A percentile compares a stretch with the other conserved stretches of the same genome.
Evolutionary conservation across 2,113 vertebrate genomes (phyloP).

Genomic region (Trematomus loennbergii): DNA sequence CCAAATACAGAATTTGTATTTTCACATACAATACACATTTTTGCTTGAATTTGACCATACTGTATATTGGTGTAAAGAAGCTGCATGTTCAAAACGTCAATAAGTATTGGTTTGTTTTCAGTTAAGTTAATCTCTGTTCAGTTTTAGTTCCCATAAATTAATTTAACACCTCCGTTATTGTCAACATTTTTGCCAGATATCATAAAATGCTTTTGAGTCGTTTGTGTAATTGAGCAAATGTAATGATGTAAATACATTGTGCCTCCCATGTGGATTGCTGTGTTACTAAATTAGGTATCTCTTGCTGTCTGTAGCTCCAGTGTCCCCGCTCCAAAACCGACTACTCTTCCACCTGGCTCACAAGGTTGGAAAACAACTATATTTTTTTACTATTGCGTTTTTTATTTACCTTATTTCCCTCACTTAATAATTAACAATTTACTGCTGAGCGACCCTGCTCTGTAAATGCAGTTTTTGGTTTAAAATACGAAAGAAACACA

Average conservation of each 20-base stretch:
- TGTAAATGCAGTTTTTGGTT: neutral
- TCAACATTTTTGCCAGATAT: neutral
- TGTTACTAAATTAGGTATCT: conserved; percentile 55
- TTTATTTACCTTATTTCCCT: conserved; percentile 16
- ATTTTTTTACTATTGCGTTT: conserved; percentile 21
- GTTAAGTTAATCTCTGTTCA: neutral
- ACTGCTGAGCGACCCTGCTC: neutral
- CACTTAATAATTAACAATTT: neutral
- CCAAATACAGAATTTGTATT: no score
- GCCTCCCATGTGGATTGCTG: conserved; percentile 7
- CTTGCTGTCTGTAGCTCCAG: conserved; percentile 83
- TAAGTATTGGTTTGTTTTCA: neutral
- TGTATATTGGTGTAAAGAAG: neutral
- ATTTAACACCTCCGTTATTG: neutral
- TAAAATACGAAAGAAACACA: neutral
- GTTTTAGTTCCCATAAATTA: neutral
- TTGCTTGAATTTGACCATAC: neutral
- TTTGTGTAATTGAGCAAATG: neutral
- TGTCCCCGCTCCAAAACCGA: conserved; percentile 93
- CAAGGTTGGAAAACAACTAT: conserved; percentile 86
- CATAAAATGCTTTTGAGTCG: neutral
- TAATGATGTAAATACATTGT: conserved; percentile 1
- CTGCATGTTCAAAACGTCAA: neutral
- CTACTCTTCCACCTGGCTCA: conserved; percentile 97
- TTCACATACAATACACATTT: neutral